Percentiles rank a stretch among this genome's conserved stretches.
Conservation (phyloP, 2,113 vertebrate species). For the Isichthys henryi region DNA sequence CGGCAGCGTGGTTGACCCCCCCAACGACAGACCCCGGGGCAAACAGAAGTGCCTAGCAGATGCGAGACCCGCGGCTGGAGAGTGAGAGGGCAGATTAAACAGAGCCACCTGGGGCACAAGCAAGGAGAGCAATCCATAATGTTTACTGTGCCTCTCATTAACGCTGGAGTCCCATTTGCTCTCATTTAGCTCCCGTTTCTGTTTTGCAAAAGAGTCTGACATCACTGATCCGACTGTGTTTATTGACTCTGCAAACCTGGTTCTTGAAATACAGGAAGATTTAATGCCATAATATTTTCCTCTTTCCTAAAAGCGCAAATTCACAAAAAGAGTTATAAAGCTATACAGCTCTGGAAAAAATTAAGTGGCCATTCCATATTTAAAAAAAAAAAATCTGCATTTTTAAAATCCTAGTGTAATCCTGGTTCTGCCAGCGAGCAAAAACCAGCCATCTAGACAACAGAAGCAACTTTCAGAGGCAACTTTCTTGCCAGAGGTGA, state of each 20-base stretch:
- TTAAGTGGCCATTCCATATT: not conserved
- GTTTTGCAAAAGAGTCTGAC: not conserved
- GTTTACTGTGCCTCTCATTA: conserved; percentile 26
- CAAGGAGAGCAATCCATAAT: conserved; percentile 44
- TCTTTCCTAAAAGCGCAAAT: not conserved
- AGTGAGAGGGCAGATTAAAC: conserved; percentile 21
- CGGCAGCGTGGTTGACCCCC: conserved; percentile 31
- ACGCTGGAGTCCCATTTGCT: not conserved
- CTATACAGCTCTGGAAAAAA: not conserved
- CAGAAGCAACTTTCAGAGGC: too few species aligned
- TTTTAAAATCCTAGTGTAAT: not conserved
- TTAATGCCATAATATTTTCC: not conserved
- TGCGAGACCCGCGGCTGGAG: conserved; percentile 49
- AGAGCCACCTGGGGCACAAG: conserved; percentile 31
- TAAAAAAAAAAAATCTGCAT: not conserved
- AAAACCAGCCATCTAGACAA: too few species aligned
- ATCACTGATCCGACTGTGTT: not conserved
- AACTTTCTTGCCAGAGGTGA: too few species aligned
- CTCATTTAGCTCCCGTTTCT: not conserved
- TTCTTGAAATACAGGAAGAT: not conserved
- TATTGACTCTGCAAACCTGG: not conserved
- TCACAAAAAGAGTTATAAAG: not conserved
- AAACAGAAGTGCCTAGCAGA: conserved; percentile 53
- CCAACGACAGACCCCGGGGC: conserved; percentile 32
- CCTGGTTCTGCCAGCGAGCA: not conserved